Evolutionary conservation across 2,113 vertebrate genomes (phyloP).

Genomic region (Gulo gulo): DNA sequence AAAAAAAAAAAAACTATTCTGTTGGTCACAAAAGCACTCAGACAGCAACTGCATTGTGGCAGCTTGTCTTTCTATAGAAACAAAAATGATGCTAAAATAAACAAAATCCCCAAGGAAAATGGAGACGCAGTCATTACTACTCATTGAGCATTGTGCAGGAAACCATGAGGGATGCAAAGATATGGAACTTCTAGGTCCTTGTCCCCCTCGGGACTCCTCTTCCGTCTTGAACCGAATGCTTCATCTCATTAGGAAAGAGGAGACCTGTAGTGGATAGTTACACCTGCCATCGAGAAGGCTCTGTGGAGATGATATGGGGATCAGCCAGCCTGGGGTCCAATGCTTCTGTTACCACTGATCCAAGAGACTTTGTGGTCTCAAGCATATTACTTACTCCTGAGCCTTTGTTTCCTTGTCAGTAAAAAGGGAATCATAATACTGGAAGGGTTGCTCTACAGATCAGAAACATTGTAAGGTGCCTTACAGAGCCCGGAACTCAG

Average conservation of each 20-base stretch:
- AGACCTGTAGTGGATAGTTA: not conserved
- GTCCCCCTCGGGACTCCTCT: not conserved
- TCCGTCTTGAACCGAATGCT: not conserved
- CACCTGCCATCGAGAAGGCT: not conserved
- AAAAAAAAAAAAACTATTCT: not conserved
- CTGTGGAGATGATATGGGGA: not conserved
- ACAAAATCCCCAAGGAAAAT: not conserved
- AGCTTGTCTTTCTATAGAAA: not conserved
- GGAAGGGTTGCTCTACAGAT: not conserved
- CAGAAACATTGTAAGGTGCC: not conserved
- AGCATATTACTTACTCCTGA: not conserved
- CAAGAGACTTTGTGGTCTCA: not conserved
- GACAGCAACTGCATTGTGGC: not conserved
- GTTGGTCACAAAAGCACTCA: not conserved
- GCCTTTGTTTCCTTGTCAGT: not conserved
- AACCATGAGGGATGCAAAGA: not conserved
- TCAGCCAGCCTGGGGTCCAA: not conserved
- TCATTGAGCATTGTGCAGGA: not conserved
- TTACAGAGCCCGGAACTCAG: not conserved
- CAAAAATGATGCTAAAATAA: not conserved
- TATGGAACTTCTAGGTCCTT: no score
- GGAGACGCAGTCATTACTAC: accelerated
- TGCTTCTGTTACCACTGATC: not conserved
- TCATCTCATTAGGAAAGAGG: not conserved
- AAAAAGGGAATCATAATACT: not conserved